Evolutionary conservation across 2,888 invertebrate species (phyloP), one percentile per base, ranked within the genome.

Genomic region (Endotricha flammealis): DNA sequence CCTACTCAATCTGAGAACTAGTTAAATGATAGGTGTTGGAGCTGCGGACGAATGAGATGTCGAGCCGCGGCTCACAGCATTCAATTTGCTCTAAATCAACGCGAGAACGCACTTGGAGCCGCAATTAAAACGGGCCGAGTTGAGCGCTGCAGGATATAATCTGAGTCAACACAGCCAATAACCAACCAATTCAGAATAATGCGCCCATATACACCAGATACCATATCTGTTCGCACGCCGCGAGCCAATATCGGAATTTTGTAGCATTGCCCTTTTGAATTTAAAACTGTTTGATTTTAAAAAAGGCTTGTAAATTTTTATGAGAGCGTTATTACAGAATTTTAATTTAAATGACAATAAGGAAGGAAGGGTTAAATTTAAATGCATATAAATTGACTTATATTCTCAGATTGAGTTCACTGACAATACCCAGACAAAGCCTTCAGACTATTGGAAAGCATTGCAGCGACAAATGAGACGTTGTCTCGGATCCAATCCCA

Each of bases 381-480:
- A 4, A 16, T 16, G 4, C 4, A 16, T 4, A 16, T 16, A 16
- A 16, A 3, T 16, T 16, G 16, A 6, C 6, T 7, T 20, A 20
- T 20, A 20, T 3, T 20, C 3, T 6, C n/a, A n/a, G n/a, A n/a
- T n/a, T n/a, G n/a, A n/a, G n/a, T n/a, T n/a, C 46, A 46, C 54
- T 65, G 53, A 65, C 72, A 75, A 76, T 72, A 69, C 55, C 41
- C 55, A 61, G 51, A 57, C 56, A 59, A 60, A 58, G 60, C 52
- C 53, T 54, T 53, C 68, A 74, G 75, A 79, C 79, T 78, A 77
- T 78, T 76, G 73, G 73, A 72, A 35, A 74, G 72, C 79, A 67
- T 59, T 69, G 78, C 78, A 74, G 66, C 78, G 71, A 75, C 81
- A 80, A 82, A 81, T 78, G 70, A 80, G 80, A 80, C 73, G 75